phyloP scores from a whole-genome alignment of 1,140 invertebrate species.

The Piezodorus guildinii region DNA sequence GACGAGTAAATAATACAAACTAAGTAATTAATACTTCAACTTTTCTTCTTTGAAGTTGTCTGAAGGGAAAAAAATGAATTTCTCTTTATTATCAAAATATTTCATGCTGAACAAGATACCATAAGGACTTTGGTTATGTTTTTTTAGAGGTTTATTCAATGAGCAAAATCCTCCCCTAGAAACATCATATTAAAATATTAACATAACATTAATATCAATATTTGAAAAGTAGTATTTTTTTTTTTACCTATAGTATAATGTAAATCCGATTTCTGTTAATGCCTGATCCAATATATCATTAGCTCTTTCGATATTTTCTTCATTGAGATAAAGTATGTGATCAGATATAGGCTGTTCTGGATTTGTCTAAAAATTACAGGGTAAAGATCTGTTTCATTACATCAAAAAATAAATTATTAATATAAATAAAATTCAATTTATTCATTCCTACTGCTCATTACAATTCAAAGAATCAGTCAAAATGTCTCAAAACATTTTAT shows the following conservation, averaged over 20 bases:
- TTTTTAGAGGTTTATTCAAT: slow-evolving; percentile 15
- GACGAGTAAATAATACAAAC: neutral
- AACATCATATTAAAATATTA: slow-evolving; percentile 1
- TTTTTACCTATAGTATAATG: slow-evolving; percentile 3
- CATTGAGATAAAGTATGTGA: neutral
- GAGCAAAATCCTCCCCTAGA: slow-evolving; percentile 20
- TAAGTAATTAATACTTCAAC: neutral
- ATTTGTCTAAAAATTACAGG: neutral
- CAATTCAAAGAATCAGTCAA: neutral
- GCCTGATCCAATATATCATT: neutral
- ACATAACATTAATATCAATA: neutral
- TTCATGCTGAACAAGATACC: neutral
- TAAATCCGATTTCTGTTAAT: neutral
- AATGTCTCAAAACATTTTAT: too few relatives aligned
- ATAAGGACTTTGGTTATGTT: slow-evolving; percentile 11
- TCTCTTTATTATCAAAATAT: neutral
- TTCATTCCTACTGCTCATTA: too few relatives aligned
- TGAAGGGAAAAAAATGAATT: neutral
- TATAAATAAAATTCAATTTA: neutral
- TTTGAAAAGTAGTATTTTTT: neutral
- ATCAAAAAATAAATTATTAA: neutral
- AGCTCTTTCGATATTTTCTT: neutral
- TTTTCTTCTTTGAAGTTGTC: neutral
- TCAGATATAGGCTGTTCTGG: neutral
- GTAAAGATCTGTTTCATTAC: neutral